Evolutionary conservation across 2,113 vertebrate genomes (phyloP), one percentile per base, ranked within the genome.

Genomic region (Menidia beryllina): DNA sequence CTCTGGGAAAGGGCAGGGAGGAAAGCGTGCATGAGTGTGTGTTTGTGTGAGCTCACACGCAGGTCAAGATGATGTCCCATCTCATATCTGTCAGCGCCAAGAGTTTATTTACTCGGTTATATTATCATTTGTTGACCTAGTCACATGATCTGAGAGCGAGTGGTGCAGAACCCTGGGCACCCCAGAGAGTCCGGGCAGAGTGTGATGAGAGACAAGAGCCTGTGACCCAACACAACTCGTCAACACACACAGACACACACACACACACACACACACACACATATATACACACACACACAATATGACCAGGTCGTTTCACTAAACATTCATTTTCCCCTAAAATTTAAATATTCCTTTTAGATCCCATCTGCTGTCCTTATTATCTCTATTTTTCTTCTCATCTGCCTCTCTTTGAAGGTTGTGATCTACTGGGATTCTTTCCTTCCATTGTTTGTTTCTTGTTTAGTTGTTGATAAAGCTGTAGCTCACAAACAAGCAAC

Each of bases 181-280:
- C 77, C 90, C 25, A 48, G 84, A 81, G 86, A 85, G 82, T 56
- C 82, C 52, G 52, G 76, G 66, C 85, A 83, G 82, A 78, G 88
- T 21, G 85, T 87, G 89, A 94, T 95, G 94, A 95, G 95, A 95
- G 93, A 91, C 94, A 95, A 92, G 93, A 94, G 94, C 94, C 94
- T 92, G 94, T 94, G 94, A 93, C 94, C 92, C 87, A 92, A 95
- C 94, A 91, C 92, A 92, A 58, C 72, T 68, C 62, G 56, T 81
- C 78, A 11, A 27, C 27, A 45, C 50, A 54, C 65, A 76, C 30
- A 50, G 41, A 26, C 51, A 51, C 47, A 43, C 34, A 19, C 53
- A 36, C 65, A 68, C 30, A 30, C 30, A 30, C 30, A 8, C 30
- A 30, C 30, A 30, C 30, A 30, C 30, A 30, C 30, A 30, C 30